A percentile compares a stretch with the other conserved stretches of the same genome.
Evolutionary conservation across 1,140 invertebrate species (phyloP).

Genomic region (Cataglyphis hispanica): DNA sequence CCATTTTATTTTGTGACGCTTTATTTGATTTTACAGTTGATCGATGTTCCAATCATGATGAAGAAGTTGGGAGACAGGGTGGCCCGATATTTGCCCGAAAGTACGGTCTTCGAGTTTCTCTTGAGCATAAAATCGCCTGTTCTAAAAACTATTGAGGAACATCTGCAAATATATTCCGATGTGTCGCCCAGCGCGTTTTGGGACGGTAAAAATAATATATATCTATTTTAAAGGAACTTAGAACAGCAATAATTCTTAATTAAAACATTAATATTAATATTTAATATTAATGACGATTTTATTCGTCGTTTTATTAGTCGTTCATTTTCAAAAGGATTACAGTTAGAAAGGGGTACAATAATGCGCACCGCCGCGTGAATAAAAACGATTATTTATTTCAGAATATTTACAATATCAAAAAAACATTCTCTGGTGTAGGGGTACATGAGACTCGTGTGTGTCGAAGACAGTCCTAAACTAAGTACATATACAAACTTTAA

Average conservation of each 20-base stretch:
- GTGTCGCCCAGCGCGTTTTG: conserved; percentile 60
- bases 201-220: conserved; percentile 71
- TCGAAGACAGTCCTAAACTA: conserved; percentile 76
- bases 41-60: conserved; percentile 34
- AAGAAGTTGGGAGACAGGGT: conserved; percentile 24
- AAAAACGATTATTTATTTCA: conserved; percentile 85
- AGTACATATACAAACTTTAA: conserved; percentile 76
- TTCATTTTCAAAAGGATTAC: neutral
- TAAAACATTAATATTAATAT: too few species aligned
- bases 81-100: conserved; percentile 70
- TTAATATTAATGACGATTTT: too few species aligned
- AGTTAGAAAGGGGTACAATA: neutral
- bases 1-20: neutral
- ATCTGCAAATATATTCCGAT: conserved; percentile 51
- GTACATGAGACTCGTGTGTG: conserved; percentile 76
- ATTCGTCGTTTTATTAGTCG: too few species aligned
- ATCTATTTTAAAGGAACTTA: too few species aligned
- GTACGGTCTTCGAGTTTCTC: conserved; percentile 74
- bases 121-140: conserved; percentile 54
- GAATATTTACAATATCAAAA: conserved; percentile 85
- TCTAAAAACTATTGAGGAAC: conserved; percentile 64
- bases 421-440: conserved; percentile 78
- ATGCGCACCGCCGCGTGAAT: conserved; percentile 72
- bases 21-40: conserved; percentile 58
- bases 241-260: too few species aligned